Base-by-base conservation (phyloP, 2,888 invertebrate species). In the Hedya salicella region DNA sequence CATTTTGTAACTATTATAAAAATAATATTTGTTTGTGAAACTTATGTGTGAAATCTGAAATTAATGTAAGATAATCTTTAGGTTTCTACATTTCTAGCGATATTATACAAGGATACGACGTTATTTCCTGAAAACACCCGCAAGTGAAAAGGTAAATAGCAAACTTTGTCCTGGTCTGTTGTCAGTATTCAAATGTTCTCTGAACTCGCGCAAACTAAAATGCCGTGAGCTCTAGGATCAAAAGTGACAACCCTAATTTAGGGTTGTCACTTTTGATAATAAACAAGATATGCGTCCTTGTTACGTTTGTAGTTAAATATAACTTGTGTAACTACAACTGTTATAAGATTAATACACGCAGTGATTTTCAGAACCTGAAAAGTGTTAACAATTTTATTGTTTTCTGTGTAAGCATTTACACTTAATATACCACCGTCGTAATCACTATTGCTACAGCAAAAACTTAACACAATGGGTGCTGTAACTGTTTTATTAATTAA, bases 221-320 rank as follows among this genome's bases (percentile, higher is more conserved):
- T 42, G 50, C 21, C 50, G 50, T 44, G 32, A 59, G 64, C 62
- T 46, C 44, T 64, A 39, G 57, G 64, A 64, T 64, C 50, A 64
- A 44, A 57, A 49, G 36, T 11, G 57, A 59, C 50, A 64, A 36
- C 52, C 50, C 64, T 59, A 21, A 25, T 9, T 53, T 53, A 46
- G 54, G 62, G 54, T 48, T 54, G 46, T 39, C 54, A 54, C 39
- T 16, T n/a, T 30, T 2, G 9, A 36, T 9, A 11, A 36, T 36
- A 11, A 36, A 36, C 25, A 30, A 9, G 13, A 49, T 13, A 11
- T 21, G 11, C 3, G 9, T 21, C 13, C 13, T n/a, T 21, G 5
- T 48, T 25, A 25, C n/a, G 3, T 11, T 50, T 11, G 9, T 25
- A 6, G 25, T 25, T 25, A 25, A 25, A 4, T 25, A 25, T 25